Base-by-base conservation (phyloP, 2,888 invertebrate species). In the Philonicus albiceps region DNA sequence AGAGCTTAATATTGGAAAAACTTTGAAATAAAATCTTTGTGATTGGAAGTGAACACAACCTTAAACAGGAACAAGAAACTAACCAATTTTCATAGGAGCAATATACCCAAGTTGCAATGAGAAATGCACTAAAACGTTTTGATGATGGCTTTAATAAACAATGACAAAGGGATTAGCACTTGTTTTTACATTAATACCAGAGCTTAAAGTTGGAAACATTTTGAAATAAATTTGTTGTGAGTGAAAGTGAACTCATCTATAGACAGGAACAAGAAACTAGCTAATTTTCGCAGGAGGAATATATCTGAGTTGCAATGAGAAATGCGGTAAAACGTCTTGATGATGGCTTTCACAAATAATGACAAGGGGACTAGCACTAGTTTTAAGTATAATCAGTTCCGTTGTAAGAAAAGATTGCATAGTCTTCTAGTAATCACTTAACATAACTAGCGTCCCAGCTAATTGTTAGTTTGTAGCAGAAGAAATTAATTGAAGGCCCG, bases 401-500 rank as follows among this genome's bases (percentile, higher is more conserved):
- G 75, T 76, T 86, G 86, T 30, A 86, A 78, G 40, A 86, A 78
- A 78, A 55, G 86, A 78, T 86, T 86, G 40, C 86, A 76, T n/a
- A 55, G 55, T 64, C 84, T 73, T 73, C 64, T 86, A 86, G 86
- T 86, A 76, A 86, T 64, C 64, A 86, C 86, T 30, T 86, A 86
- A 86, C 86, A 78, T 16, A 78, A 49, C 73, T 72, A 30, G 73
- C 40, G 19, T 37, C 22, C 22, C 75, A 76, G 55, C 55, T 86
- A 76, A 86, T 55, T 76, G 75, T 34, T 76, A 75, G 55, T 55
- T 75, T 37, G 31, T 76, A 85, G 55, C 37, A 75, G 74, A 40
- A 53, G 75, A 75, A 85, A 75, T 85, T 85, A 37, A 75, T 34
- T 74, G 22, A n/a, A 64, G 89, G 80, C 30, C 74, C 80, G 55